Conservation (phyloP, 2,797 vertebrate species). For the Hirundo rustica region DNA sequence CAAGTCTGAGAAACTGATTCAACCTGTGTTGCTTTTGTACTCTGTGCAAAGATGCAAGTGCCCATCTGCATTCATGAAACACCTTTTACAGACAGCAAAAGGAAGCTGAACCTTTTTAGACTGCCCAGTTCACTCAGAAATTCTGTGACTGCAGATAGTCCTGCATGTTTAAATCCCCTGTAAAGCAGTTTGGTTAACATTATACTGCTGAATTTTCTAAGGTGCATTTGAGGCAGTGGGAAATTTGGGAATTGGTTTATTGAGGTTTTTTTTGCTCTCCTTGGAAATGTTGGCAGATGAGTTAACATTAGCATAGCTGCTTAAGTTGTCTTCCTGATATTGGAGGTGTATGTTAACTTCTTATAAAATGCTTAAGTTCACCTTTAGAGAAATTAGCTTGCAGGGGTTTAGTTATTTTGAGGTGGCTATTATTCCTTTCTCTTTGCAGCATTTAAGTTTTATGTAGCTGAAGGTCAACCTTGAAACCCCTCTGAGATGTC, state of each 20-base stretch:
- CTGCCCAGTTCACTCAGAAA: background rate
- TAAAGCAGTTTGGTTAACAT: background rate
- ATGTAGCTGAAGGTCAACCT: background rate
- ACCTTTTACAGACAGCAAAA: background rate
- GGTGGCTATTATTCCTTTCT: background rate
- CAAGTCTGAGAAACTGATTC: background rate
- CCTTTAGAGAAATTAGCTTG: background rate
- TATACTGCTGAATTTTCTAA: conserved; percentile 5
- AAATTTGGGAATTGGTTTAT: background rate
- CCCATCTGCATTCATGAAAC: background rate
- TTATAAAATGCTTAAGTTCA: background rate
- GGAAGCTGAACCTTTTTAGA: background rate
- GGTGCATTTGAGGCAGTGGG: background rate
- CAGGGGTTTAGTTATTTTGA: background rate
- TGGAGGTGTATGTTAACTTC: background rate
- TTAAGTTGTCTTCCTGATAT: background rate
- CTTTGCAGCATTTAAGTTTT: background rate
- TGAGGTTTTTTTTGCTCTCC: background rate
- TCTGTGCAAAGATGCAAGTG: background rate
- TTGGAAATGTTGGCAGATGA: background rate
- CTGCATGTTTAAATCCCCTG: background rate
- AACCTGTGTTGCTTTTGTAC: background rate
- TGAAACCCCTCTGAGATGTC: background rate
- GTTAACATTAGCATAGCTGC: background rate
- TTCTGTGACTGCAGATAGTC: background rate